These are phyloP conservation scores for Gonocerus acuteangulatus DNA, from an alignment of 2,888 invertebrate genomes.

Conservation along the genomic window DNA sequence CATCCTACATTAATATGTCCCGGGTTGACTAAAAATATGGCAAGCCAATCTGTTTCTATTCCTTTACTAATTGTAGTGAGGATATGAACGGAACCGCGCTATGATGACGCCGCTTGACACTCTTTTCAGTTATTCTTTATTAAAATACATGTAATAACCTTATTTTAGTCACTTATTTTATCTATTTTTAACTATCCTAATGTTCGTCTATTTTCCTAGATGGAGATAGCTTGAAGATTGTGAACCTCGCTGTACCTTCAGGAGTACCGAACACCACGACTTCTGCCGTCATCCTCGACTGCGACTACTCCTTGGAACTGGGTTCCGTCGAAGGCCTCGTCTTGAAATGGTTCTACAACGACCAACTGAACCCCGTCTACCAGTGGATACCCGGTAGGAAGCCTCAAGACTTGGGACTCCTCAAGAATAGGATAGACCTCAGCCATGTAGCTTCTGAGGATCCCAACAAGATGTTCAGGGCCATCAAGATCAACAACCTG, in stretches of 20 bases:
- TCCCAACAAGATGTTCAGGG: slow-evolving; percentile 53
- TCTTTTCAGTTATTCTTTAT: too few species aligned
- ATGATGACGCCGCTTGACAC: too few species aligned
- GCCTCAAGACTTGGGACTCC: slow-evolving; percentile 45
- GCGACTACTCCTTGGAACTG: slow-evolving; percentile 47
- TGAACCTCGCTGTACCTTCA: slow-evolving; percentile 36
- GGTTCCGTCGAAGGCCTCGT: slow-evolving; percentile 45
- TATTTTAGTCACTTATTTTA: too few species aligned
- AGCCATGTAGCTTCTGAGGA: slow-evolving; percentile 48
- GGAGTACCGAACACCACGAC: slow-evolving; percentile 45
- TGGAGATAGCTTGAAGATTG: slow-evolving; percentile 36
- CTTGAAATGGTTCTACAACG: slow-evolving; percentile 53
- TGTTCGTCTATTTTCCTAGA: too few species aligned
- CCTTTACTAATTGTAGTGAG: too few species aligned
- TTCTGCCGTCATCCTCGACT: slow-evolving; percentile 48
- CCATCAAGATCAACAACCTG: slow-evolving; percentile 58
- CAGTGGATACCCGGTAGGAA: slow-evolving; percentile 52
- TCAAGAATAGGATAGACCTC: slow-evolving; percentile 43
- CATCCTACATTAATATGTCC: too few species aligned
- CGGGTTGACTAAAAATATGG: too few species aligned
- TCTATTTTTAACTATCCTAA: too few species aligned
- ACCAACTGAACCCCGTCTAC: slow-evolving; percentile 46
- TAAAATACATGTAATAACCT: too few species aligned
- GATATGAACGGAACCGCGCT: too few species aligned
- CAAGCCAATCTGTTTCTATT: too few species aligned